Percentiles rank a stretch among this genome's conserved stretches.
Evolutionary conservation across 2,888 invertebrate species (phyloP).

Genomic region (Hydrotaea cyrtoneurina): DNA sequence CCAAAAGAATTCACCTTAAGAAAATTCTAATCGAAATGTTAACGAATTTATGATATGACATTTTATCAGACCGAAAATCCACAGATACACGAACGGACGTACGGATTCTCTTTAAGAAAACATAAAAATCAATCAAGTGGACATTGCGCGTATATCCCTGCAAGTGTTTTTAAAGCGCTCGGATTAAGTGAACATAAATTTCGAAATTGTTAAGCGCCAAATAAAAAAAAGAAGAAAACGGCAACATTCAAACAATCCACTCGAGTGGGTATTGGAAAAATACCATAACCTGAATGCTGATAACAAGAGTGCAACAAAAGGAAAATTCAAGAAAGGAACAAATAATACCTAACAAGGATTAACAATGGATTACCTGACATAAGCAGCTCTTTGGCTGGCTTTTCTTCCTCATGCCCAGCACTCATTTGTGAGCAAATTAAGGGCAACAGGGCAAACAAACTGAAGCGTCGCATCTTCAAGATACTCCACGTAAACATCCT

Average conservation of each 20-base stretch:
- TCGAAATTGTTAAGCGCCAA: conserved; percentile 43
- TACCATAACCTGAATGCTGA: conserved; percentile 53
- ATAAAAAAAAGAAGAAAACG: conserved; percentile 38
- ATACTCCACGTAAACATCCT: conserved; percentile 20
- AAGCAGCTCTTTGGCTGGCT: conserved; percentile 46
- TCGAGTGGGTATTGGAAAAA: conserved; percentile 26
- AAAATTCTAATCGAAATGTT: not conserved
- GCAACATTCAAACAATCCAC: not conserved
- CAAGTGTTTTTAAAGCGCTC: conserved; percentile 10
- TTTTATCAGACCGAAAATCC: conserved; percentile 7
- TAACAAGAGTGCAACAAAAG: conserved; percentile 45
- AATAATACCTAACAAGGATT: conserved; percentile 69
- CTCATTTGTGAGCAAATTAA: not conserved
- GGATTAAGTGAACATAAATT: conserved; percentile 51
- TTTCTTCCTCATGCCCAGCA: not conserved
- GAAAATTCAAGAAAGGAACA: conserved; percentile 38
- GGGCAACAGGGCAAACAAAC: not conserved
- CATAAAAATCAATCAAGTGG: not conserved
- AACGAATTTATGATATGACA: conserved; percentile 21
- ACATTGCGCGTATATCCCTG: too few species aligned
- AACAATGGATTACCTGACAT: conserved; percentile 71
- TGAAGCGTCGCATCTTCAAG: not conserved
- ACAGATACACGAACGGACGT: not conserved
- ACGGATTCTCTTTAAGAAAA: not conserved
- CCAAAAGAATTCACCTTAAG: conserved; percentile 11